A percentile compares a stretch with the other conserved stretches of the same genome.
Conservation (phyloP, 2,113 vertebrate genomes). For the Brienomyrus brachyistius region DNA sequence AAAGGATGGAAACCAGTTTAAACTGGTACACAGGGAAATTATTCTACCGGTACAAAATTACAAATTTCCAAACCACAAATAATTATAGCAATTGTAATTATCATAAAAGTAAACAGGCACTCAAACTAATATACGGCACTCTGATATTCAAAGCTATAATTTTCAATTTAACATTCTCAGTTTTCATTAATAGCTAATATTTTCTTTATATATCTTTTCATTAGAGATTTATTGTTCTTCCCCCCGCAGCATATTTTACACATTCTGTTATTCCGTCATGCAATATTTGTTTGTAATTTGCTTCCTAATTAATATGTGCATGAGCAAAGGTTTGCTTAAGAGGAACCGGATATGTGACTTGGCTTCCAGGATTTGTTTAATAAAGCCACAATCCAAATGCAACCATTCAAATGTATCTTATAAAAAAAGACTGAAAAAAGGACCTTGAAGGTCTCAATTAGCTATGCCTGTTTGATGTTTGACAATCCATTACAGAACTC, state of each 20-base stretch:
- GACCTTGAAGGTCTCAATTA: slow-evolving; percentile 22
- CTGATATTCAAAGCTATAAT: not conserved
- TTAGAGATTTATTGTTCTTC: not conserved
- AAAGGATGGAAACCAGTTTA: not conserved
- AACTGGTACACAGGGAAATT: not conserved
- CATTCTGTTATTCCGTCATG: not conserved
- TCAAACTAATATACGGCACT: not conserved
- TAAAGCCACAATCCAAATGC: not conserved
- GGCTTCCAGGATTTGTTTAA: slow-evolving; percentile 11
- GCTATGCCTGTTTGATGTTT: slow-evolving; percentile 15
- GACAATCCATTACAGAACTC: slow-evolving; percentile 9
- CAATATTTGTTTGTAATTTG: not conserved
- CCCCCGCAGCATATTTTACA: not conserved
- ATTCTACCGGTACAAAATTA: not conserved
- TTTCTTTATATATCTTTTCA: not conserved
- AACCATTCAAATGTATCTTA: slow-evolving; percentile 4
- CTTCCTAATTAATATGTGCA: not conserved
- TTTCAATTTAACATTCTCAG: not conserved
- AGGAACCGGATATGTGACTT: too few species aligned
- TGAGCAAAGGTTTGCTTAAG: not conserved
- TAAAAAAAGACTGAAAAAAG: not conserved
- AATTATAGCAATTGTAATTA: not conserved
- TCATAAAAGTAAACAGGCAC: not conserved
- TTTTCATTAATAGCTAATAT: not conserved
- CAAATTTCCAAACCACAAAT: not conserved